These are phyloP conservation scores for Dendrolimus pini DNA, from an alignment of 2,888 invertebrate species.

Conservation along the genomic window DNA sequence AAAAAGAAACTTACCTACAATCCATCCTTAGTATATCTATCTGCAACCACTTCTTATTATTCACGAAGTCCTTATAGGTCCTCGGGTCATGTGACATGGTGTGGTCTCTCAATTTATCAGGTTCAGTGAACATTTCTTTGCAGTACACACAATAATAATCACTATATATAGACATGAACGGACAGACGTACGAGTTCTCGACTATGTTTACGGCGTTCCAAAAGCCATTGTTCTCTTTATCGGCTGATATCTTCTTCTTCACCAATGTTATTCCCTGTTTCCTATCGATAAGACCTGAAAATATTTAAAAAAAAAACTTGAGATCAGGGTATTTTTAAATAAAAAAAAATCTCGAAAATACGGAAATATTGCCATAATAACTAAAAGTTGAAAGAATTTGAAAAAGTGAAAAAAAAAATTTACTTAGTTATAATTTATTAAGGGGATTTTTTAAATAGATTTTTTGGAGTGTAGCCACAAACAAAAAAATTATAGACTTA, in stretches of 20 bases:
- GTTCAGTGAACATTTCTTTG: conserved; percentile 42
- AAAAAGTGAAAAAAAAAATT: too few species aligned
- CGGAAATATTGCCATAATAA: too few species aligned
- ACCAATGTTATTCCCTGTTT: conserved; percentile 4
- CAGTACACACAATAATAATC: conserved; percentile 48
- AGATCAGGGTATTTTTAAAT: conserved; percentile 5
- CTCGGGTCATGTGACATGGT: conserved; percentile 39
- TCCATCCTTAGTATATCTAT: conserved; percentile 46
- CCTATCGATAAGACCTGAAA: background rate
- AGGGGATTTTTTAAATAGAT: too few species aligned
- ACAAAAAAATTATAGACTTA: too few species aligned
- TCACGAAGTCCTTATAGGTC: conserved; percentile 27
- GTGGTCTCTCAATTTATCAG: conserved; percentile 37
- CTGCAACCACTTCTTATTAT: conserved; percentile 32
- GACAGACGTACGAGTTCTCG: conserved; percentile 45
- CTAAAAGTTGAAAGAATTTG: too few species aligned
- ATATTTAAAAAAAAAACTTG: background rate
- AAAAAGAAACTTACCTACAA: conserved; percentile 12
- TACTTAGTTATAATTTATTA: too few species aligned
- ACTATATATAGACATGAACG: conserved; percentile 43
- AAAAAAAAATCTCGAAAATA: conserved; percentile 6
- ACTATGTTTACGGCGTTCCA: conserved; percentile 37
- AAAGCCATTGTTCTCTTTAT: conserved; percentile 22
- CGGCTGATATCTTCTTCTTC: conserved; percentile 7
- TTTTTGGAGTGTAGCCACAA: too few species aligned